Evolutionary conservation across 2,888 invertebrate genomes (phyloP).

Genomic region (Calephelis perditalis): DNA sequence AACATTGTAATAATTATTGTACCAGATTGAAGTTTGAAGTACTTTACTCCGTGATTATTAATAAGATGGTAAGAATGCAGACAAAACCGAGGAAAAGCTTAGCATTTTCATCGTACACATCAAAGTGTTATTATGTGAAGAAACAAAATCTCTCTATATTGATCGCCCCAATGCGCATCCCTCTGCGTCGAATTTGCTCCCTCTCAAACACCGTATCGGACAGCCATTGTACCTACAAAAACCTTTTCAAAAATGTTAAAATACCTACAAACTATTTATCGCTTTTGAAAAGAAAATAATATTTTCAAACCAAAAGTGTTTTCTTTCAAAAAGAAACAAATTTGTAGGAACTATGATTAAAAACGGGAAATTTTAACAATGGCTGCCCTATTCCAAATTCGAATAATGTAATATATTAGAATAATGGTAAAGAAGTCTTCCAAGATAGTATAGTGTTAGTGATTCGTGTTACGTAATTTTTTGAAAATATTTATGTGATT

Average conservation of each 20-base stretch:
- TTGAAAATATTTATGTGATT: conserved; percentile 27
- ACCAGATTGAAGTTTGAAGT: too few species aligned
- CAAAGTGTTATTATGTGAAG: conserved; percentile 28
- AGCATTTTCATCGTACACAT: conserved; percentile 10
- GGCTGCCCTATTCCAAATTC: conserved; percentile 43
- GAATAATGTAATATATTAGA: conserved; percentile 37
- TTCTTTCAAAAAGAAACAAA: conserved; percentile 28
- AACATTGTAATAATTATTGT: too few species aligned
- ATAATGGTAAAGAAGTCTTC: conserved; percentile 72
- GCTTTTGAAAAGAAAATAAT: neutral
- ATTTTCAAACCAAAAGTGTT: neutral
- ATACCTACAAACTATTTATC: conserved; percentile 33
- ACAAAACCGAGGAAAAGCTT: neutral
- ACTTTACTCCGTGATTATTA: too few species aligned
- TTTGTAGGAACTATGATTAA: conserved; percentile 30
- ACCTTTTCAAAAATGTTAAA: conserved; percentile 46
- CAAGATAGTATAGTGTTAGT: conserved; percentile 41
- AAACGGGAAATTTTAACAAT: conserved; percentile 28
- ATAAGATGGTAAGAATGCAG: too few species aligned
- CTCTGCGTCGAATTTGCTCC: conserved; percentile 42
- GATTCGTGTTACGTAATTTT: conserved; percentile 42
- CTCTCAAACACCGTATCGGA: conserved; percentile 43
- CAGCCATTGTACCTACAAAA: conserved; percentile 54
- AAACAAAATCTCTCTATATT: conserved; percentile 43
- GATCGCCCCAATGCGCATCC: conserved; percentile 60